Conservation (phyloP, 2,888 invertebrate genomes). For the Plagiodera versicolora region DNA sequence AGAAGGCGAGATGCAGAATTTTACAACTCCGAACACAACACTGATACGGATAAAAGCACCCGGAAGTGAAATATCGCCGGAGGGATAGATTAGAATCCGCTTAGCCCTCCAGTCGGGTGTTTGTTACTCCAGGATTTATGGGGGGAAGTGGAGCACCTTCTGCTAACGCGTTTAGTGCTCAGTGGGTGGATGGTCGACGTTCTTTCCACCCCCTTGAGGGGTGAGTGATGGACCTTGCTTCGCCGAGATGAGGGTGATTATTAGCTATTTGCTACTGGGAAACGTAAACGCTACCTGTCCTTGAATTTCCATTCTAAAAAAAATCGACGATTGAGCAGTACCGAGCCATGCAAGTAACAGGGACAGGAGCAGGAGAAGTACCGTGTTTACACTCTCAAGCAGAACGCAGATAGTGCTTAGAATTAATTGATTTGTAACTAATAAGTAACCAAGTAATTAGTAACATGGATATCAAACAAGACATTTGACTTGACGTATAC, state of each 20-base stretch:
- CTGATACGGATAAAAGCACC: conserved; percentile 33
- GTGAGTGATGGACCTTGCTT: conserved; percentile 51
- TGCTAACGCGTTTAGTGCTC: conserved; percentile 53
- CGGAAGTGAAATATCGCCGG: conserved; percentile 52
- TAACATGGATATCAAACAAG: too few species aligned
- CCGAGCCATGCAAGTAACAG: too few species aligned
- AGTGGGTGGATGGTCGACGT: conserved; percentile 46
- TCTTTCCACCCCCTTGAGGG: conserved; percentile 38
- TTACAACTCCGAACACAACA: conserved; percentile 21
- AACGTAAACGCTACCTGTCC: too few species aligned
- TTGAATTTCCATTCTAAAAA: too few species aligned
- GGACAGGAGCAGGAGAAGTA: too few species aligned
- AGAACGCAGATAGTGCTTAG: too few species aligned
- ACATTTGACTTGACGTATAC: too few species aligned
- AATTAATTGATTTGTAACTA: too few species aligned
- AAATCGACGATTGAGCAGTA: too few species aligned
- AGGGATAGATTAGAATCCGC: conserved; percentile 54
- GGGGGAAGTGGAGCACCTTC: conserved; percentile 46
- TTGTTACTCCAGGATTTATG: conserved; percentile 53
- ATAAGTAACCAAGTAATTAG: too few species aligned
- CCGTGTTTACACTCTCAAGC: too few species aligned
- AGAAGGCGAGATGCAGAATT: conserved; percentile 17
- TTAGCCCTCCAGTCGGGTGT: conserved; percentile 48
- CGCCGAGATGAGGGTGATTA: too few species aligned
- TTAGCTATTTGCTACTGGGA: conserved; percentile 51